A percentile compares a stretch with the other conserved stretches of the same genome.
phyloP scores from a whole-genome alignment of 2,113 vertebrate species.

The Vulpes vulpes region DNA sequence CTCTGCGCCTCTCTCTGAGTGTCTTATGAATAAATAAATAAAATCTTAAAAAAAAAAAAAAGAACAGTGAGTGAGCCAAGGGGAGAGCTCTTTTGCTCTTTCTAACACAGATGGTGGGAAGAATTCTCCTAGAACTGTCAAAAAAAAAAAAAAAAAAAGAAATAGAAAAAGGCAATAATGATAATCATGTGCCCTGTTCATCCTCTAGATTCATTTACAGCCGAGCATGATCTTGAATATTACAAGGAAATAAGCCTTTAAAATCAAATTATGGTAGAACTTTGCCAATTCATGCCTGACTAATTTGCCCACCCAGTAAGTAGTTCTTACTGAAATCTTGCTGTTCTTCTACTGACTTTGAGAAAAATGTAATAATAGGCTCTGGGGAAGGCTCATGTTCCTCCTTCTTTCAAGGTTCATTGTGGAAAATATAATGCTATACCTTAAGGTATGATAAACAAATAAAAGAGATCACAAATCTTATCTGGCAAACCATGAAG shows the following conservation, averaged over 20 bases:
- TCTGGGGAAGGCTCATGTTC: neutral
- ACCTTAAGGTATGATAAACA: neutral
- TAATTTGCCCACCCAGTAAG: constrained; percentile 74
- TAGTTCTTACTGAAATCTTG: constrained; percentile 38
- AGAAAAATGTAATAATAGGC: constrained; percentile 10
- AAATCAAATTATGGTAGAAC: constrained; percentile 70
- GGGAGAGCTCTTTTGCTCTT: neutral
- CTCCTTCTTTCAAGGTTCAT: constrained; percentile 7
- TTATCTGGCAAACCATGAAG: neutral
- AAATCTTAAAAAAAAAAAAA: neutral
- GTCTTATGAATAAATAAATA: too few species aligned
- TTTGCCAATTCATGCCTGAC: constrained; percentile 67
- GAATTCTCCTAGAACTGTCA: neutral
- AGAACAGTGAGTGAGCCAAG: neutral
- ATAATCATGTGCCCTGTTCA: neutral
- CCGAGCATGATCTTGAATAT: neutral
- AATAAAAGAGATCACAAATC: neutral
- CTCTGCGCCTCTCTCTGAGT: too few species aligned
- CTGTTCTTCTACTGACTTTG: neutral
- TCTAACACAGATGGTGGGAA: neutral
- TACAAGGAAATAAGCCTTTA: constrained; percentile 66
- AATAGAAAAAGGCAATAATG: neutral
- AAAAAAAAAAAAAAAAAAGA: neutral
- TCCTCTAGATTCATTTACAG: neutral
- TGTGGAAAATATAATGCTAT: neutral